These are phyloP conservation scores for Clavelina lepadiformis DNA, from an alignment of 23 tunicate genomes.

Conservation along the genomic window DNA sequence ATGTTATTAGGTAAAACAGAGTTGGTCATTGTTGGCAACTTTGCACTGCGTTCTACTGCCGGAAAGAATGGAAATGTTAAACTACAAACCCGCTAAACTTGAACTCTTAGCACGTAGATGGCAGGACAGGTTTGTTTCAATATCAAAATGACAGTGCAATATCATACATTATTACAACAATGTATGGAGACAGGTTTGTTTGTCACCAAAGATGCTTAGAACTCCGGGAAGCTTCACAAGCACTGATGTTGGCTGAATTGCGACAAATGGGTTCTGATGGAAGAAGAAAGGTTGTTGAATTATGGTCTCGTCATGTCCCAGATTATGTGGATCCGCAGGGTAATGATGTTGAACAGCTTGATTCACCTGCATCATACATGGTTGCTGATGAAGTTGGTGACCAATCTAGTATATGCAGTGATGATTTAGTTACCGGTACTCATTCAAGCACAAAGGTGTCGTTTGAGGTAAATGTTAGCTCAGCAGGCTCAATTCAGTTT, in stretches of 20 bases:
- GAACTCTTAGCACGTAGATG: slow-evolving; percentile 77
- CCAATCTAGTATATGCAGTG: slow-evolving; percentile 60
- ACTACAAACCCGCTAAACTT: slow-evolving; percentile 67
- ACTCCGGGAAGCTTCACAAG: slow-evolving; percentile 90
- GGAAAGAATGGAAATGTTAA: slow-evolving; percentile 30
- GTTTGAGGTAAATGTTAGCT: slow-evolving; percentile 38
- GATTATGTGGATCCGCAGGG: slow-evolving; percentile 57
- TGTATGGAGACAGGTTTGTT: neutral
- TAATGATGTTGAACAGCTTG: slow-evolving; percentile 11
- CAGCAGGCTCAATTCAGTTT: no score
- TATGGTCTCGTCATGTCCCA: slow-evolving; percentile 73
- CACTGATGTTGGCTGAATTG: slow-evolving; percentile 81
- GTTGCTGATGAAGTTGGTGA: slow-evolving; percentile 60
- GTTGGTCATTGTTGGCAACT: slow-evolving; percentile 88
- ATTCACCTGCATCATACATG: slow-evolving; percentile 30
- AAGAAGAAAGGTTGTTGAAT: slow-evolving; percentile 53
- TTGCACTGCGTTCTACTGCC: slow-evolving; percentile 74
- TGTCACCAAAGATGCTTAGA: slow-evolving; percentile 61
- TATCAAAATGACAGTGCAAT: neutral
- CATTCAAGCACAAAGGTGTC: slow-evolving; percentile 17
- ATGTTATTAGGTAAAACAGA: slow-evolving; percentile 70
- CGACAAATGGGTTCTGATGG: slow-evolving; percentile 82
- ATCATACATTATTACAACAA: neutral
- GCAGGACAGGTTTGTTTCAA: slow-evolving; percentile 55
- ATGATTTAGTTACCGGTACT: slow-evolving; percentile 26